Conservation (phyloP, 2,113 vertebrate genomes). For the rat (Rattus norvegicus) region DNA sequence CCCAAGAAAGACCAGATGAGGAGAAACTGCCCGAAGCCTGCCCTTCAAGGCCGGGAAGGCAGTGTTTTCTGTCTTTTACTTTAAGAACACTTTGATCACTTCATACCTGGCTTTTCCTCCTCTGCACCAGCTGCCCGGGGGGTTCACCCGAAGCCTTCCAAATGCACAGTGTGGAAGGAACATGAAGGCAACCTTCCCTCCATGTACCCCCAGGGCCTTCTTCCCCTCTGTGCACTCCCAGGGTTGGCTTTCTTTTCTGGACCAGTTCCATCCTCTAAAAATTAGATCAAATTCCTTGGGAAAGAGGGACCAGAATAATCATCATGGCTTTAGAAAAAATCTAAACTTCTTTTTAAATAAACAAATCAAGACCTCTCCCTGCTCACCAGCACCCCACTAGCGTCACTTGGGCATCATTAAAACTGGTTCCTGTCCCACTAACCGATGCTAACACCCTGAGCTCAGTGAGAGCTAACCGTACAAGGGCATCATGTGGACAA, state of each 20-base stretch:
- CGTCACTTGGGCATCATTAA: not conserved
- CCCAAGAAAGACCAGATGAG: not conserved
- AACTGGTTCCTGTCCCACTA: not conserved
- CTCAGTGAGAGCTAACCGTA: not conserved
- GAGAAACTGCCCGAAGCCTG: not conserved
- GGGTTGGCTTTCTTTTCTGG: not conserved
- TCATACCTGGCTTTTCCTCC: not conserved
- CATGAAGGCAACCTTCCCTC: not conserved
- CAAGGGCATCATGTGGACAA: not conserved
- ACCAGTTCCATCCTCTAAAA: not conserved
- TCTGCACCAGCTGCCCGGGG: not conserved
- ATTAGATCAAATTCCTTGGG: not conserved
- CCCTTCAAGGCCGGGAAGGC: not conserved
- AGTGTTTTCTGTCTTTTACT: not conserved
- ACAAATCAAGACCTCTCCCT: not conserved
- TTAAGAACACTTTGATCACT: conserved; percentile 17
- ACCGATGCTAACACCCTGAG: not conserved
- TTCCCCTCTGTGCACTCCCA: not conserved
- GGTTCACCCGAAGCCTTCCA: not conserved
- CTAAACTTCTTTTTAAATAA: not conserved
- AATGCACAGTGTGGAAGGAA: not conserved
- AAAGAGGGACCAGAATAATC: not conserved
- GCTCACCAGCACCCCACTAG: not conserved
- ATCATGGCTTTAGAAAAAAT: not conserved
- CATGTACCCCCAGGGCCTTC: not conserved